A percentile compares a stretch with the other conserved stretches of the same genome.
Evolutionary conservation across 2,797 vertebrate species (phyloP).

Genomic region (Sebastes iracundus): DNA sequence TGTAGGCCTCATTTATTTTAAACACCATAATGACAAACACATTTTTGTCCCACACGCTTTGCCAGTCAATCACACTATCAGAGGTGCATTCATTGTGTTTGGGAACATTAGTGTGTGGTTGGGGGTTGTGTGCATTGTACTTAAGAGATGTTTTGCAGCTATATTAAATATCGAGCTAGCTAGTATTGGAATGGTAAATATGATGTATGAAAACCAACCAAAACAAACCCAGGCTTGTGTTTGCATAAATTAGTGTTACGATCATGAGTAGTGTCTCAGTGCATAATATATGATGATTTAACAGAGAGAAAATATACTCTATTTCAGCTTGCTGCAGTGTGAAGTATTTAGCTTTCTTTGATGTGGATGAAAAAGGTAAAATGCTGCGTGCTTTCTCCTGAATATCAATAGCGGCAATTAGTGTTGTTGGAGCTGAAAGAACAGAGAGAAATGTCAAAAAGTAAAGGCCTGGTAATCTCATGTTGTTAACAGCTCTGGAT

Average conservation of each 20-base stretch:
- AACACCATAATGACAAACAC: no score
- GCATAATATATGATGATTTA: background rate
- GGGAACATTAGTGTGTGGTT: no score
- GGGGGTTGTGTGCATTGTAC: no score
- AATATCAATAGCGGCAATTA: constrained; percentile 4
- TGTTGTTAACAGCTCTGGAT: background rate
- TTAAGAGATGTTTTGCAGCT: background rate
- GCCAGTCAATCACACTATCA: no score
- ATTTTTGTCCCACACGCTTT: no score
- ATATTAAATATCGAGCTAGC: background rate
- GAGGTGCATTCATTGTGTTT: no score
- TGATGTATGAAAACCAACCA: background rate
- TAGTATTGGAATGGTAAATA: background rate
- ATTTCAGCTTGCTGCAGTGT: background rate
- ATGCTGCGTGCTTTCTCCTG: background rate
- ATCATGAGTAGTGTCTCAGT: background rate
- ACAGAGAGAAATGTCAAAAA: background rate
- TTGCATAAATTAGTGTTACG: background rate
- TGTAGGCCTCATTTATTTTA: no score
- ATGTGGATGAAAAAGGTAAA: background rate
- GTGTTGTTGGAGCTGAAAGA: constrained; percentile 1
- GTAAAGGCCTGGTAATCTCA: background rate
- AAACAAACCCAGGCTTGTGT: background rate
- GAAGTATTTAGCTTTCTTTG: constrained; percentile 1
- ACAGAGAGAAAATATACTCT: background rate